Percentiles rank a stretch among this genome's conserved stretches.
Evolutionary conservation across 2,888 invertebrate genomes (phyloP).

Genomic region (Acanthoscelides obtectus): DNA sequence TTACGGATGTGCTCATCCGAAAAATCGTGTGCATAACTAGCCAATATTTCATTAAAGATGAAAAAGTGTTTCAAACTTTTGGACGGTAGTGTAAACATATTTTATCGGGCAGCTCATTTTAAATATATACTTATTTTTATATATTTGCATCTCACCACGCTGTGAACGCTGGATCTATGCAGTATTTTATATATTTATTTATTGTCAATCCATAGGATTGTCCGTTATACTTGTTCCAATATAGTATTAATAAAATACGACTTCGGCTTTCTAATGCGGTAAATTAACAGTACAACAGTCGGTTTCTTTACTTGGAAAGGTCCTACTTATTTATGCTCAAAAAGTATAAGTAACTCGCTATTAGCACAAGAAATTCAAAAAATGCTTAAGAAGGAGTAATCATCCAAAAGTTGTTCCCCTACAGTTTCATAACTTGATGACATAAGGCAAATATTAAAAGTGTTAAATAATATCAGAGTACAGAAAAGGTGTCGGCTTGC

Average conservation of each 20-base stretch:
- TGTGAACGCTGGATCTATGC: background rate
- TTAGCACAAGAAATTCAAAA: too few species aligned
- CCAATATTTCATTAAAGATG: too few species aligned
- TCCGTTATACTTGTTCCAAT: background rate
- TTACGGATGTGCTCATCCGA: too few species aligned
- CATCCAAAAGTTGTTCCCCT: too few species aligned
- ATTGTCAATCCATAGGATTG: background rate
- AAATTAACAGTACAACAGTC: background rate
- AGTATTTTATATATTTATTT: background rate
- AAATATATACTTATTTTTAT: background rate
- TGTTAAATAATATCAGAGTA: too few species aligned
- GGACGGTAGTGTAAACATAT: background rate
- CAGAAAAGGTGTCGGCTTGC: too few species aligned
- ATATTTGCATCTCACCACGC: background rate
- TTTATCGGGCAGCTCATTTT: background rate
- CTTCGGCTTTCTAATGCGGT: background rate
- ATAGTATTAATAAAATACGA: background rate
- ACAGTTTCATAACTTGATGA: too few species aligned
- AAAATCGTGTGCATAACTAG: too few species aligned
- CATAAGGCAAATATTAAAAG: too few species aligned
- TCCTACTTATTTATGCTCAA: background rate
- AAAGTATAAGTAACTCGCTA: too few species aligned
- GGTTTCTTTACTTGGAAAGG: background rate
- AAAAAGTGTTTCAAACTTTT: background rate
- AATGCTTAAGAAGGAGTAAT: too few species aligned